Conservation (phyloP, 2,113 vertebrate genomes). For the Larimichthys crocea region DNA sequence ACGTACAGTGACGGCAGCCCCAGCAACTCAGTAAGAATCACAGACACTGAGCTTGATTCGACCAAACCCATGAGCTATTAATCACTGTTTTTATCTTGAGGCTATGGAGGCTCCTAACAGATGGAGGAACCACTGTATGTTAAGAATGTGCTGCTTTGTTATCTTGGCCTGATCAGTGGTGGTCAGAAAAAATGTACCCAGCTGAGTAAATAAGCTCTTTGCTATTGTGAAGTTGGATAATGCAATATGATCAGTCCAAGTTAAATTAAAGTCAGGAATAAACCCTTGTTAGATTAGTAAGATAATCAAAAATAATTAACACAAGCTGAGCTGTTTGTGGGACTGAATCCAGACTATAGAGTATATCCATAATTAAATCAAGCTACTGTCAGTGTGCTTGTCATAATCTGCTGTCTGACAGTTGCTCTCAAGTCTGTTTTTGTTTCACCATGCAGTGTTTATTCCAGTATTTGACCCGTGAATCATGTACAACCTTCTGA, state of each 20-base stretch:
- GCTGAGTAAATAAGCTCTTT: neutral
- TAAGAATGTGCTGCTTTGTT: neutral
- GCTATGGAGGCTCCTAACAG: neutral
- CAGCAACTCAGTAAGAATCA: constrained; percentile 88
- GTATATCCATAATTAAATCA: neutral
- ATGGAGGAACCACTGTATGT: neutral
- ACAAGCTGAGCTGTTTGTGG: constrained; percentile 2
- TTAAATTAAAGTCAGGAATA: neutral
- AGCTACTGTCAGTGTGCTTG: neutral
- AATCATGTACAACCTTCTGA: neutral
- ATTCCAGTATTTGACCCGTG: neutral
- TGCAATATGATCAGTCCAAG: constrained; percentile 1
- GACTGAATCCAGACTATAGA: constrained; percentile 18
- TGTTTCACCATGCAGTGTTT: neutral
- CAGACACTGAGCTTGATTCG: neutral
- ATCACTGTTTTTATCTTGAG: neutral
- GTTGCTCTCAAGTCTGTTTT: neutral
- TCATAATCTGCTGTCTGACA: neutral
- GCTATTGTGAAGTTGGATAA: neutral
- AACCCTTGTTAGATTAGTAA: neutral
- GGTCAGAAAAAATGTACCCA: neutral
- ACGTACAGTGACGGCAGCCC: constrained; percentile 85
- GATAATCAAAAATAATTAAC: neutral
- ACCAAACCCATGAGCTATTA: neutral
- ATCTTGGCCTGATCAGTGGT: neutral